These are phyloP conservation scores for Leucophenga maculata DNA, from an alignment of 2,888 invertebrate genomes.

Conservation along the genomic window DNA sequence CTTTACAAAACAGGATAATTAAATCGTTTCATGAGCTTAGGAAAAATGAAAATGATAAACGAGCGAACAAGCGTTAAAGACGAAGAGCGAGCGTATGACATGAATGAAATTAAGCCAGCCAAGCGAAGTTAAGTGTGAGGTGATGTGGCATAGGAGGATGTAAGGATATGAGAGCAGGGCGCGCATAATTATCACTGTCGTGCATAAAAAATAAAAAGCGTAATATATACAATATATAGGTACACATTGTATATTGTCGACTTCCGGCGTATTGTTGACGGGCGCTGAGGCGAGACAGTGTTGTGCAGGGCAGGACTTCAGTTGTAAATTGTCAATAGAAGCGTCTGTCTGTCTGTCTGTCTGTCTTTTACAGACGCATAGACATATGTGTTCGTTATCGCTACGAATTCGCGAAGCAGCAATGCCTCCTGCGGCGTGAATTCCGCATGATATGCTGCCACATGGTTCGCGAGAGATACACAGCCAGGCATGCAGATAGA, in stretches of 20 bases:
- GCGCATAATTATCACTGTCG: slow-evolving; percentile 10
- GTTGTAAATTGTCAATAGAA: too few species aligned
- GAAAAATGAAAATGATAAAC: slow-evolving; percentile 40
- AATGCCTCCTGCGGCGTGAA: too few species aligned
- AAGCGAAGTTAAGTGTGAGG: too few species aligned
- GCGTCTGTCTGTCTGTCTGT: neutral
- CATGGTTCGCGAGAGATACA: too few species aligned
- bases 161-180: neutral
- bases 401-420: too few species aligned
- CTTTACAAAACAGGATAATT: slow-evolving; percentile 46
- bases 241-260: neutral
- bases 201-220: neutral
- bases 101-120: slow-evolving; percentile 4
- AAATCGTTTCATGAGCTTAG: slow-evolving; percentile 47
- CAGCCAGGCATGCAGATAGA: too few species aligned
- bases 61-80: slow-evolving; percentile 26
- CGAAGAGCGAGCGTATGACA: neutral
- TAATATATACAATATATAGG: neutral
- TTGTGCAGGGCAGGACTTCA: too few species aligned
- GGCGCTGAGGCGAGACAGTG: neutral
- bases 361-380: neutral
- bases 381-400: too few species aligned
- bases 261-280: neutral
- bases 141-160: neutral
- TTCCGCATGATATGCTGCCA: too few species aligned